Evolutionary conservation across 2,113 vertebrate species (phyloP).

Genomic region (Bothrops jararaca): DNA sequence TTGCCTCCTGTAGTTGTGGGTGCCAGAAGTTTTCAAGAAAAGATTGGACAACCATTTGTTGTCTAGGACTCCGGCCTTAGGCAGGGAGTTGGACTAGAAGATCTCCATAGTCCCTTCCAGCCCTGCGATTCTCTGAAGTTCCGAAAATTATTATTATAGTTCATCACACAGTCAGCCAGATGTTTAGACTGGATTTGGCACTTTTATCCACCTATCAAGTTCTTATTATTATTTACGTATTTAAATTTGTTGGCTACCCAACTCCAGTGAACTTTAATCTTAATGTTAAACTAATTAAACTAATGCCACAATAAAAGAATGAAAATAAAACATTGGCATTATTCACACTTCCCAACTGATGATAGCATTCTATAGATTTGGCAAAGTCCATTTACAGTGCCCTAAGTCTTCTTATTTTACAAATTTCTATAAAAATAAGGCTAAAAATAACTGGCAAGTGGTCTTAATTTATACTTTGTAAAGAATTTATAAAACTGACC

Average conservation of each 20-base stretch:
- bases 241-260: not conserved
- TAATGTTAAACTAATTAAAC: not conserved
- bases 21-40: too few relatives aligned
- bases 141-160: not conserved
- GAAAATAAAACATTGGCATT: not conserved
- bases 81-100: too few relatives aligned
- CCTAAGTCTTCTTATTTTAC: not conserved
- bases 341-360: not conserved
- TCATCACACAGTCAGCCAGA: not conserved
- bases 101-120: too few relatives aligned
- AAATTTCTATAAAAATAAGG: not conserved
- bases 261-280: not conserved
- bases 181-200: not conserved
- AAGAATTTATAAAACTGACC: not conserved
- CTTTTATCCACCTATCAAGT: not conserved
- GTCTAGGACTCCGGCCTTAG: too few relatives aligned
- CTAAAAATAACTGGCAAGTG: not conserved
- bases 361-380: not conserved
- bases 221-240: not conserved
- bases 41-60: too few relatives aligned
- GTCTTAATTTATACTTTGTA: not conserved
- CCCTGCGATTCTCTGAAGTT: not conserved
- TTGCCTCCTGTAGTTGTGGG: too few relatives aligned
- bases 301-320: not conserved
- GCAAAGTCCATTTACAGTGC: not conserved